Conservation (phyloP, 2,888 invertebrate genomes). For the Eristalinus sepulchralis region DNA sequence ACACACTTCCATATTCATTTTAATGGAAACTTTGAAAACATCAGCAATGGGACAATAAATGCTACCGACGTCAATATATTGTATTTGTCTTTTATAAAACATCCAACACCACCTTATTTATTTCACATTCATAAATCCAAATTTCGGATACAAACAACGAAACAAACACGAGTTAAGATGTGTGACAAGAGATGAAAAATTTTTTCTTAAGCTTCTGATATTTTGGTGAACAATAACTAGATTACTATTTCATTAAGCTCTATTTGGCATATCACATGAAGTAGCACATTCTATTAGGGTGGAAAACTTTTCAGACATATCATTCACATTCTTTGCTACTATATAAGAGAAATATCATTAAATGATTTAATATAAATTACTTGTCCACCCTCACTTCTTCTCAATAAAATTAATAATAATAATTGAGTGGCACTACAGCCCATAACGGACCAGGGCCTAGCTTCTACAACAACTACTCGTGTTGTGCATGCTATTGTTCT, state of each 20-base stretch:
- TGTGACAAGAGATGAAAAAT: background rate
- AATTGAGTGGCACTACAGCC: no score
- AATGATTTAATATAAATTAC: constrained; percentile 46
- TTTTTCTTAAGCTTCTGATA: no score
- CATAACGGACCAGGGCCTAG: no score
- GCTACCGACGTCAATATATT: background rate
- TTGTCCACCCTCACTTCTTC: constrained; percentile 13
- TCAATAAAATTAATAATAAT: constrained; percentile 72
- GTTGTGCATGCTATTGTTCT: no score
- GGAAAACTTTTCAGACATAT: constrained; percentile 18
- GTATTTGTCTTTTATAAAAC: background rate
- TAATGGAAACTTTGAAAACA: background rate
- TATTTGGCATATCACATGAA: background rate
- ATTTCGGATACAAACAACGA: no score
- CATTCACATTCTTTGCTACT: constrained; percentile 3
- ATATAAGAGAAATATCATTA: constrained; percentile 36
- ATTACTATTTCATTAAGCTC: no score
- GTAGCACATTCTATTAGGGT: background rate
- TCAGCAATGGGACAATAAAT: background rate
- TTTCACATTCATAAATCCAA: background rate
- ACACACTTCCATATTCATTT: background rate
- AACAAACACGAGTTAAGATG: background rate
- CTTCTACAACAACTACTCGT: no score
- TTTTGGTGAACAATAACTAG: no score
- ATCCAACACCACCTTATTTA: background rate